Percentiles rank a stretch among this genome's conserved stretches.
Evolutionary conservation across 2,888 invertebrate species (phyloP).

Genomic region (Biston stratarius): DNA sequence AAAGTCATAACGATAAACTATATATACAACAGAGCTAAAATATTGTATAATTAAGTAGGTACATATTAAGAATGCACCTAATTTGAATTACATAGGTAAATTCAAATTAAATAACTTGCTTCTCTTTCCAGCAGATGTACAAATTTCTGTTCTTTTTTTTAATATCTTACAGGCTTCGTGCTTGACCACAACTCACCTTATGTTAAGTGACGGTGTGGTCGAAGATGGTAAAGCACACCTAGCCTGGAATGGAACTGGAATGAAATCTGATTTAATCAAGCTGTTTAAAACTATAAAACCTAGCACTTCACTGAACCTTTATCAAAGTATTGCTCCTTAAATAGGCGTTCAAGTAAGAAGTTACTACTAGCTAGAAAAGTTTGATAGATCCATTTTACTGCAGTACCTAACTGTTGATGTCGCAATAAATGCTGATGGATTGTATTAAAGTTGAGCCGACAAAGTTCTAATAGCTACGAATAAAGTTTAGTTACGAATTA

Average conservation of each 20-base stretch:
- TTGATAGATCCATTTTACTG: slow-evolving; percentile 11
- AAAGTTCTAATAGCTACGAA: slow-evolving; percentile 4
- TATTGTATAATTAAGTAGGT: neutral
- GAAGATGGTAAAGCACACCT: no score
- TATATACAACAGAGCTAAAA: neutral
- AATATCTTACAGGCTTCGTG: no score
- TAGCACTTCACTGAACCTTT: neutral
- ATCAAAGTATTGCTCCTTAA: neutral
- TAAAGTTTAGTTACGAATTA: slow-evolving; percentile 19
- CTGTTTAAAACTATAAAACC: slow-evolving; percentile 7
- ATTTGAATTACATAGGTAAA: neutral
- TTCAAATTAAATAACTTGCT: neutral
- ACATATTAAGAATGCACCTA: neutral
- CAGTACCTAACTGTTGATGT: neutral
- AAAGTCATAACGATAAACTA: neutral
- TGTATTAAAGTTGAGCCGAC: slow-evolving; percentile 16
- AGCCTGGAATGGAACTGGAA: no score
- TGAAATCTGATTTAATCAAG: slow-evolving; percentile 8
- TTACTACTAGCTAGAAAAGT: neutral
- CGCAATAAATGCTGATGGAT: slow-evolving; percentile 10
- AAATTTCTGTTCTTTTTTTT: no score
- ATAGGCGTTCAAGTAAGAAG: neutral
- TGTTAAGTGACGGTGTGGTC: no score
- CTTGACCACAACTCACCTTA: no score
- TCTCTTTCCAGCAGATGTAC: neutral